Evolutionary conservation across 2,797 vertebrate species (phyloP), one percentile per base, ranked within the genome.

Genomic region (Microchirus variegatus): DNA sequence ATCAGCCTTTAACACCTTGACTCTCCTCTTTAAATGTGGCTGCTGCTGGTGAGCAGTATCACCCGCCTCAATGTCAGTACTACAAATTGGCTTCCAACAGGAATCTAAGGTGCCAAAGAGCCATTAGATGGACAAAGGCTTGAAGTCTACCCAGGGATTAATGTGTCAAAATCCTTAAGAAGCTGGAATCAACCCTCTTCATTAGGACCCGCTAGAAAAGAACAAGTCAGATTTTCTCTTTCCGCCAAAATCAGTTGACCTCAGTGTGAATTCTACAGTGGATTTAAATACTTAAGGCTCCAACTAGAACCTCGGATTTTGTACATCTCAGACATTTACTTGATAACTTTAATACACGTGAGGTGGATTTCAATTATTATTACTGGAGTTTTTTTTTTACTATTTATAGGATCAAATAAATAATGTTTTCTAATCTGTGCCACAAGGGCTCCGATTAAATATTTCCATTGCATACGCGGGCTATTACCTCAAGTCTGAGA

Each of bases 61-160:
- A 17, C 77, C 59, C 70, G 53, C 73, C 72, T 77, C 63, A 15
- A 53, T 68, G 89, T 87, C 89, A 85, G 67, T 19, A 17, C 88
- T 72, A 90, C 91, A 93, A 92, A 93, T 91, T 93, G 90, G 90
- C 90, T 91, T 93, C 91, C 88, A 86, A 85, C 90, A 75, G 83
- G 75, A 91, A 90, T 85, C 81, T 81, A 82, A 92, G 90, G 89
- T 90, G 91, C 87, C 91, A 90, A 85, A 85, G 87, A 87, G 89
- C 90, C 87, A 90, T 92, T 90, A 93, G 84, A 89, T 47, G 66
- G 86, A 92, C 86, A 87, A 87, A 90, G 77, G 73, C 82, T 86
- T 74, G 77, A 87, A 85, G 83, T 81, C 85, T 75, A 77, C 84
- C 86, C 70, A 63, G 73, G 81, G 75, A 82, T 83, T 87, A 83